These are phyloP conservation scores for Bolinopsis microptera DNA, from an alignment of 37 sponge, comb jelly and placozoan genomes.

Conservation along the genomic window DNA sequence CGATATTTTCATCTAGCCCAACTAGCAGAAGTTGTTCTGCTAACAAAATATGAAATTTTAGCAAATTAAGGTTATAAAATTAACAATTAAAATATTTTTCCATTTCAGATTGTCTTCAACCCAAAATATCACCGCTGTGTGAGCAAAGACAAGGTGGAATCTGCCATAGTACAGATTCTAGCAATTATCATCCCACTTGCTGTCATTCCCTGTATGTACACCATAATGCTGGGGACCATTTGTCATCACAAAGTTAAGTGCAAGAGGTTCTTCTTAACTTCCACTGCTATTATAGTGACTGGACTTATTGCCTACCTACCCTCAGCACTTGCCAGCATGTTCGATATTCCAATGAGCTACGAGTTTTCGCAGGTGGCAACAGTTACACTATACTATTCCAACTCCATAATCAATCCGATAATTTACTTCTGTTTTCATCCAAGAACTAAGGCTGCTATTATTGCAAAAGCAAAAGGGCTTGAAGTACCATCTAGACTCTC, in stretches of 20 bases:
- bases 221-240: not conserved
- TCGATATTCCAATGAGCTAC: constrained; percentile 30
- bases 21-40: no score
- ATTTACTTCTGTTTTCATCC: constrained; percentile 50
- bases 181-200: not conserved
- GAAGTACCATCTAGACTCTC: not conserved
- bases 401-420: constrained; percentile 15
- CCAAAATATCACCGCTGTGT: constrained; percentile 55
- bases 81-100: not conserved
- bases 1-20: no score
- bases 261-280: not conserved
- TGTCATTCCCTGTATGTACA: constrained; percentile 1
- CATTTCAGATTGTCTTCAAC: constrained; percentile 5
- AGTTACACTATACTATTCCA: constrained; percentile 54
- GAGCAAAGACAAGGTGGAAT: constrained; percentile 11
- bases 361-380: not conserved
- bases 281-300: not conserved
- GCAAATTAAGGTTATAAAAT: no score
- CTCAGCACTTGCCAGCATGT: not conserved
- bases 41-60: no score
- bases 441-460: not conserved
- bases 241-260: not conserved
- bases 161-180: not conserved
- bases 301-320: constrained; percentile 16
- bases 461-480: not conserved